Evolutionary conservation across 2,113 vertebrate species (phyloP).

Genomic region (Fukomys damarensis): DNA sequence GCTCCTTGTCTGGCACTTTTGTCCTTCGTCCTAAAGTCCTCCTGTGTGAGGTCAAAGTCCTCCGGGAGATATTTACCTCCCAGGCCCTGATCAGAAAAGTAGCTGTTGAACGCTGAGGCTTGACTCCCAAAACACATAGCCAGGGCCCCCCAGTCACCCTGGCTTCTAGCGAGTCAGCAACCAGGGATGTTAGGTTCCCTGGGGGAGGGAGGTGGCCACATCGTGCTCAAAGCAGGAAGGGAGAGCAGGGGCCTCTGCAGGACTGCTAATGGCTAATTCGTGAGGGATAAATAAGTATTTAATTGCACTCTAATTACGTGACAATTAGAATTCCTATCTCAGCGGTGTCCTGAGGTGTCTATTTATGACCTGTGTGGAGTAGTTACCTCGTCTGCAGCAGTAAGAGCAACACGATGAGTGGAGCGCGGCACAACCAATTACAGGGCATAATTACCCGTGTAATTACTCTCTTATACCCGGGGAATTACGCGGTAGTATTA

Average conservation of each 20-base stretch:
- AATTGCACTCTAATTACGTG: slow-evolving; percentile 65
- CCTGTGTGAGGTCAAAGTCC: background rate
- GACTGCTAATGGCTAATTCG: slow-evolving; percentile 70
- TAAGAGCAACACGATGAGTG: background rate
- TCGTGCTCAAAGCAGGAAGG: slow-evolving; percentile 17
- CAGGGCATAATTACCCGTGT: background rate
- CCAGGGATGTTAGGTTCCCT: slow-evolving; percentile 48
- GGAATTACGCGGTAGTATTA: background rate
- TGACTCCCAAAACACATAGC: background rate
- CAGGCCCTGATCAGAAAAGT: background rate
- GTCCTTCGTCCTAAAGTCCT: background rate
- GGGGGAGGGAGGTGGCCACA: slow-evolving; percentile 36
- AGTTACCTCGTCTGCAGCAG: background rate
- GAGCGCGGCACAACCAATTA: background rate
- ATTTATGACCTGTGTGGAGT: slow-evolving; percentile 31
- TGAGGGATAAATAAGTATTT: slow-evolving; percentile 64
- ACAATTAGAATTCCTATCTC: slow-evolving; percentile 60
- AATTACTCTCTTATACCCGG: background rate
- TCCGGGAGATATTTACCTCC: background rate
- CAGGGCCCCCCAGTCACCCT: fast-evolving
- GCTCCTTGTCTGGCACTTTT: background rate
- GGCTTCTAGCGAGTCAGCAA: background rate
- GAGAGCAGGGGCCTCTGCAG: slow-evolving; percentile 64
- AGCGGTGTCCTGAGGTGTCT: slow-evolving; percentile 43
- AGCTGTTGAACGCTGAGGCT: fast-evolving